Base-by-base conservation (phyloP, 2,797 vertebrate genomes). In the Thaleichthys pacificus region DNA sequence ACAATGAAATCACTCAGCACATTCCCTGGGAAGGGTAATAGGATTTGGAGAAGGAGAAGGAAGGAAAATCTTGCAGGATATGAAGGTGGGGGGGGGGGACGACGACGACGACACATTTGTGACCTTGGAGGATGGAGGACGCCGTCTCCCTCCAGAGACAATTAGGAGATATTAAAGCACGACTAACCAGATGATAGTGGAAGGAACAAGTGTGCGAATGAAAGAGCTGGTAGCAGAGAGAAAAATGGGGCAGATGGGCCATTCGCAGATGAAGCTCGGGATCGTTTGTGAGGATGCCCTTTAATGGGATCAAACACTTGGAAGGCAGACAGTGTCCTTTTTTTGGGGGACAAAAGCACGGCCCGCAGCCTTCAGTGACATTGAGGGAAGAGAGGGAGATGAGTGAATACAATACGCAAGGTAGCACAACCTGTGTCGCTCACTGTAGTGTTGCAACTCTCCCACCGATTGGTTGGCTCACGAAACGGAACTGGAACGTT, bases 121-220 rank as follows among this genome's bases (percentile, higher is more conserved):
- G 77, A 83, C 83, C 82, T 87, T 78, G 78, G 56, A 77, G 74
- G 68, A 82, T 77, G 82, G 85, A 85, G 82, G 80, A 82, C 77
- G 1, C 68, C 12, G 11, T 66, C 54, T 35, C 58, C 73, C 72
- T 80, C 71, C 26, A 5, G 69, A 83, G 80, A 83, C 66, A 72
- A 67, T 80, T 74, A 84, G 17, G n/a, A 79, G 70, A 77, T 73
- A 71, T 66, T 71, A 66, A 80, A 71, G 67, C 47, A 66, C 30
- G 32, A 69, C 66, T 71, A 71, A 56, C 51, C 9, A 60, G 30
- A 75, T 54, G 68, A 21, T 69, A 80, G 68, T 66, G 66, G 76
- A 78, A 24, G 76, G 66, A 22, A 72, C 47, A 65, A 65, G 60
- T 78, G 60, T 78, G 65, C 71, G 66, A 66, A 76, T 67, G n/a